A percentile compares a stretch with the other conserved stretches of the same genome.
Conservation (phyloP, 2,113 vertebrate genomes). For the Dromaius novaehollandiae region DNA sequence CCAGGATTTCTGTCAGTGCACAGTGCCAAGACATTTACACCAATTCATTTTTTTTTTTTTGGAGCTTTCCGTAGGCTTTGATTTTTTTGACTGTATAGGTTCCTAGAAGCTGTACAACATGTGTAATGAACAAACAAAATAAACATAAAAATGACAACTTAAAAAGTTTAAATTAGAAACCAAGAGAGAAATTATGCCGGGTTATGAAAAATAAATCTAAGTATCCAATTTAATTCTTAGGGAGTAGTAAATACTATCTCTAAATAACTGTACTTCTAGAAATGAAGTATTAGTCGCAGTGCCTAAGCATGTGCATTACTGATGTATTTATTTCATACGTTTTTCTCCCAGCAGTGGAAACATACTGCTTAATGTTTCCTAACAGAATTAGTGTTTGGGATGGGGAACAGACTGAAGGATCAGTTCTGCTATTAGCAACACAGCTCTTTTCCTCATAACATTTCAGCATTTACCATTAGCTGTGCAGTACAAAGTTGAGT, state of each 20-base stretch:
- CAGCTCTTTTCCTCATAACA: not conserved
- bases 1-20: not conserved
- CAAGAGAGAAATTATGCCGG: not conserved
- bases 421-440: not conserved
- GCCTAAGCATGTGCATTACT: not conserved
- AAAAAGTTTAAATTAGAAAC: not conserved
- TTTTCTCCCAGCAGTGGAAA: not conserved
- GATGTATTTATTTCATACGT: not conserved
- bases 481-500: not conserved
- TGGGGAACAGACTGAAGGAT: not conserved
- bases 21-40: not conserved
- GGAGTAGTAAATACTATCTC: not conserved
- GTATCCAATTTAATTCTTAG: not conserved
- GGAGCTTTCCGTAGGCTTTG: not conserved
- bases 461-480: not conserved
- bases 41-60: not conserved
- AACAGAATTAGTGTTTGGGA: not conserved
- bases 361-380: not conserved
- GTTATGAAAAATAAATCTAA: not conserved
- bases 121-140: rapidly evolving
- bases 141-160: not conserved
- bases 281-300: not conserved
- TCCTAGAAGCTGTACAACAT: not conserved
- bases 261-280: not conserved
- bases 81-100: not conserved